Evolutionary conservation across 2,888 invertebrate genomes (phyloP).

Genomic region (Hecatera dysodea): DNA sequence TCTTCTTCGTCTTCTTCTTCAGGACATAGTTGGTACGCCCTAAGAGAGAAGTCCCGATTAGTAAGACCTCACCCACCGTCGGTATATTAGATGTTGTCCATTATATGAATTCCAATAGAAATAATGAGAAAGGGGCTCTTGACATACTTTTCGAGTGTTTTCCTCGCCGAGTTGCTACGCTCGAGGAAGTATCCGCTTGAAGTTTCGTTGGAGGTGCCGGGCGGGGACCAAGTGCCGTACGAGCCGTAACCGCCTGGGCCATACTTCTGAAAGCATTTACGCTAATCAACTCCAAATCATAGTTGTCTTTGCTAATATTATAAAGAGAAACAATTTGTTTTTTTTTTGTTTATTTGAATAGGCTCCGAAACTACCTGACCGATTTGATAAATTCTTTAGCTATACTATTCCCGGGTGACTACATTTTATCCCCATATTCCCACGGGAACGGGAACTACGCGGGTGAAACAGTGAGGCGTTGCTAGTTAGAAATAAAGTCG

Average conservation of each 20-base stretch:
- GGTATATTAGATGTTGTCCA: not conserved
- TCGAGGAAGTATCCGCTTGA: conserved; percentile 98
- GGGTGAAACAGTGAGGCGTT: too few relatives aligned
- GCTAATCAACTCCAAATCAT: conserved; percentile 41
- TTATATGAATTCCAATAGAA: not conserved
- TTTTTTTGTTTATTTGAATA: too few relatives aligned
- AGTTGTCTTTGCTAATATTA: too few relatives aligned
- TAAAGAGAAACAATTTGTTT: too few relatives aligned
- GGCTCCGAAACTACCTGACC: too few relatives aligned
- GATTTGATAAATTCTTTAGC: too few relatives aligned
- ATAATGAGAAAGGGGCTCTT: not conserved
- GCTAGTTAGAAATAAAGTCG: not conserved
- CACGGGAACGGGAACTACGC: too few relatives aligned
- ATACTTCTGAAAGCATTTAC: conserved; percentile 83
- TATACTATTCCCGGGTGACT: too few relatives aligned
- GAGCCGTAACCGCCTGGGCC: conserved; percentile 93
- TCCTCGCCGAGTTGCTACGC: conserved; percentile 97
- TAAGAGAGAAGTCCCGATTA: conserved; percentile 54
- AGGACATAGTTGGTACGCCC: conserved; percentile 88
- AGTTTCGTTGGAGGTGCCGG: conserved; percentile 98
- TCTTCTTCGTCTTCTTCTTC: conserved; percentile 89
- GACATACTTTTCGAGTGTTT: conserved; percentile 92
- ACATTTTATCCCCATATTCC: too few relatives aligned
- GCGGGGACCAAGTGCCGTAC: conserved; percentile 98
- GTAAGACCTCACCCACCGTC: not conserved